Evolutionary conservation across 2,113 vertebrate species (phyloP), one percentile per base, ranked within the genome.

Genomic region (Thamnaconus septentrionalis): DNA sequence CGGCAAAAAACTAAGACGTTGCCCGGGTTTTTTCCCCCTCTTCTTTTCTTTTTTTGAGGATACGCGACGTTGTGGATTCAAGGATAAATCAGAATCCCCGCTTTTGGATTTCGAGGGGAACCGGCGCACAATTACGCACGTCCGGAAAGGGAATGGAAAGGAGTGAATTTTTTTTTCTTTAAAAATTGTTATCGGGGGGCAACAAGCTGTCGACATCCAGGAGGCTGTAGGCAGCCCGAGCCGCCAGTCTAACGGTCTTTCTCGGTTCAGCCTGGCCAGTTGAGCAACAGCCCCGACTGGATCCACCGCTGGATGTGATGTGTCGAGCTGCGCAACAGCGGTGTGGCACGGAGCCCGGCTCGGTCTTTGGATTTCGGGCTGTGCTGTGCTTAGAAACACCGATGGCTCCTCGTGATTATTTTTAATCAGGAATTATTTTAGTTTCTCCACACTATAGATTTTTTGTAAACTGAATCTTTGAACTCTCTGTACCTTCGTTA

Each of bases 311-410:
- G 71, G 68, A 80, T 73, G 64, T 48, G 77, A 85, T 64, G 84
- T 67, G 81, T 85, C 58, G 80, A 83, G 84, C 85, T 90, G 90
- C 89, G 90, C 89, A 90, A 85, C 82, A 82, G 80, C 58, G 81
- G 83, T 88, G 82, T 89, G 88, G 89, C 90, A 76, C 73, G 6
- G 65, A 77, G 91, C 89, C 89, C 85, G 81, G 80, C 66, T 71
- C 51, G 5, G 58, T 78, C 66, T 68, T 50, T 39, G 53, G 81
- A 80, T 72, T 31, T 31, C 18, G 18, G 18, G 59, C 40, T 56
- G 66, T 82, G 44, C 51, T 76, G 64, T 75, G 74, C 76, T 58
- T 61, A 66, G 80, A 64, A 79, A 61, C 9, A n/a, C 18, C 18
- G 18, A 31, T 31, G 18, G 18, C 18, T 31, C 2, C 18, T 31